These are phyloP conservation scores for Drosophila aff. DNA, from an alignment of 1,140 invertebrate species.

Conservation along the genomic window DNA sequence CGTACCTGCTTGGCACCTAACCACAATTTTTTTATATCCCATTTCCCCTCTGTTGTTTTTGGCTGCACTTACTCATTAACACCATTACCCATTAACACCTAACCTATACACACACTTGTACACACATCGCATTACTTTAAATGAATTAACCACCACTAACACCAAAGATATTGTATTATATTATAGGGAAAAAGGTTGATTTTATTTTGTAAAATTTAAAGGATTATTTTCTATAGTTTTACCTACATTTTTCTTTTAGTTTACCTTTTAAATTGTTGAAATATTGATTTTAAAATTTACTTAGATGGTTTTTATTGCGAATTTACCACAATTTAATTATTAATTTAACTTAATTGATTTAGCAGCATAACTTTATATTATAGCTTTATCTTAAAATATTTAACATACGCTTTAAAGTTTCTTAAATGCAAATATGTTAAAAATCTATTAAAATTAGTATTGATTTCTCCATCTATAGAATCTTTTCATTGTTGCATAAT, in stretches of 20 bases:
- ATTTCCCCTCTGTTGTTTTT: conserved; percentile 27
- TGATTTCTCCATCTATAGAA: neutral
- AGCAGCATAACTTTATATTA: neutral
- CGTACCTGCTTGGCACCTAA: conserved; percentile 20
- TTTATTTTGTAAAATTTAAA: neutral
- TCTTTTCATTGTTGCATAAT: neutral
- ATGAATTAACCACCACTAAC: conserved; percentile 1
- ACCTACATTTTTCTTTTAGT: neutral
- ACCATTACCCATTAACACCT: conserved; percentile 4
- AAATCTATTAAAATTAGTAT: neutral
- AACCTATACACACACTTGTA: conserved; percentile 7
- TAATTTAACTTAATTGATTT: neutral
- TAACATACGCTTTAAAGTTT: neutral
- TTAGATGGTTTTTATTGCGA: neutral
- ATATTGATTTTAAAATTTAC: neutral
- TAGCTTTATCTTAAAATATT: neutral
- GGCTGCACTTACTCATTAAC: conserved; percentile 13
- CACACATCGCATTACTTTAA: conserved; percentile 10
- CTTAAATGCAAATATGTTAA: neutral
- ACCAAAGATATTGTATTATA: neutral
- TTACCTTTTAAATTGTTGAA: neutral
- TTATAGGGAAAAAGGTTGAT: neutral
- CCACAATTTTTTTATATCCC: neutral
- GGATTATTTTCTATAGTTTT: neutral
- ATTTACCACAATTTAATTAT: neutral